phyloP scores from a whole-genome alignment of 2,797 vertebrate species.

The Lindbergichthys nudifrons region DNA sequence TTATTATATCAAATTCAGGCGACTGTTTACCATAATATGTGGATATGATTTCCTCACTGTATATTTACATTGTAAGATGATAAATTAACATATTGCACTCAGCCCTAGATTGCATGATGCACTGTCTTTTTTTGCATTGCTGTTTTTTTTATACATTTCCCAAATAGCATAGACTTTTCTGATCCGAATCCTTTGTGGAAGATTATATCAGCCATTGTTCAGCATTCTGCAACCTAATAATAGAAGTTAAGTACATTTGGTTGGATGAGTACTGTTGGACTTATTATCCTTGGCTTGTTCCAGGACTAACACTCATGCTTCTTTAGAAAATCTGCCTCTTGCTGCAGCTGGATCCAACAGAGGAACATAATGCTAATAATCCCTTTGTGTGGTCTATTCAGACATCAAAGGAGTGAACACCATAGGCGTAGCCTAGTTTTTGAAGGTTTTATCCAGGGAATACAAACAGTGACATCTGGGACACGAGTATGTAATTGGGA shows the following conservation, averaged over 20 bases:
- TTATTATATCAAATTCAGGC: too few species aligned
- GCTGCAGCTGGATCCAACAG: constrained; percentile 32
- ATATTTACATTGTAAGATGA: too few species aligned
- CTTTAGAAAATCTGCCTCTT: constrained; percentile 14
- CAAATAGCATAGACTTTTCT: not conserved
- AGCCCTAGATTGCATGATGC: too few species aligned
- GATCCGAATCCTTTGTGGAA: not conserved
- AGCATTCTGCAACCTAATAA: not conserved
- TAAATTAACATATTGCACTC: too few species aligned
- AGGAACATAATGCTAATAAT: constrained; percentile 45
- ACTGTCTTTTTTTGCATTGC: not conserved
- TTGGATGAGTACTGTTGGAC: constrained; percentile 10
- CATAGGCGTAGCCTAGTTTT: constrained; percentile 41
- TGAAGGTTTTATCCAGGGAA: constrained; percentile 30
- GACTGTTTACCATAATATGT: too few species aligned
- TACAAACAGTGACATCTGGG: constrained; percentile 34
- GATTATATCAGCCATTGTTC: not conserved
- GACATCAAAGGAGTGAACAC: constrained; percentile 54
- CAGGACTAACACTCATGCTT: constrained; percentile 16
- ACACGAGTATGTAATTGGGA: constrained; percentile 38
- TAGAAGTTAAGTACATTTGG: constrained; percentile 3
- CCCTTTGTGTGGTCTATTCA: constrained; percentile 41
- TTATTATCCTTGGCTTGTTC: constrained; percentile 25
- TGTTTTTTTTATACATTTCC: not conserved
- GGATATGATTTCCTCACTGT: too few species aligned